Percentiles rank a stretch among this genome's conserved stretches.
phyloP scores from a whole-genome alignment of 2,888 invertebrate species.

The Xiphydria camelus region DNA sequence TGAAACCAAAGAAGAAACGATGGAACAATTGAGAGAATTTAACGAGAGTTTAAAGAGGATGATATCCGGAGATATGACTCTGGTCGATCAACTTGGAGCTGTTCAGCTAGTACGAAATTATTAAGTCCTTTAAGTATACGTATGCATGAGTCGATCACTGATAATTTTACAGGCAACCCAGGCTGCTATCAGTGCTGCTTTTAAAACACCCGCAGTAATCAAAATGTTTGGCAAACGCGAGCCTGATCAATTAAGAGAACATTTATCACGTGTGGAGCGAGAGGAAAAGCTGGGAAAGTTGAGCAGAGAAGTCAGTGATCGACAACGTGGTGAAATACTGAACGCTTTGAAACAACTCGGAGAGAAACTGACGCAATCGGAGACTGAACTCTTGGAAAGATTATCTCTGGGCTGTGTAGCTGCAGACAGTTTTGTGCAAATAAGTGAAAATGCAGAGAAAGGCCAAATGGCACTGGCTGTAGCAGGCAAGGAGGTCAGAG shows the following conservation, averaged over 20 bases:
- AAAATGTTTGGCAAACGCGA: constrained; percentile 73
- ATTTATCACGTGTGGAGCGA: constrained; percentile 64
- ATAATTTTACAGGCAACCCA: constrained; percentile 72
- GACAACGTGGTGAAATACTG: constrained; percentile 61
- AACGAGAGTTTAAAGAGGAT: constrained; percentile 67
- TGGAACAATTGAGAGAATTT: constrained; percentile 73
- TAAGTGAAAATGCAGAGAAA: constrained; percentile 50
- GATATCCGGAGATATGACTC: constrained; percentile 69
- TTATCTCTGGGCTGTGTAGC: constrained; percentile 53
- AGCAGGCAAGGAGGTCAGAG: constrained; percentile 43
- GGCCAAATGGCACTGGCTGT: constrained; percentile 40
- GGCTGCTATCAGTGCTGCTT: constrained; percentile 74
- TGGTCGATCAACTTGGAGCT: constrained; percentile 67
- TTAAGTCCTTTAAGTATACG: background rate
- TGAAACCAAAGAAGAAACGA: constrained; percentile 69
- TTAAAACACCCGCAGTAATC: constrained; percentile 76
- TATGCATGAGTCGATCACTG: no score
- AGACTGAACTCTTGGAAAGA: constrained; percentile 60
- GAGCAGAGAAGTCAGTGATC: constrained; percentile 57
- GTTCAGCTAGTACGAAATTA: constrained; percentile 65
- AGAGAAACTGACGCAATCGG: constrained; percentile 58
- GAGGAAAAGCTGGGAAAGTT: constrained; percentile 67
- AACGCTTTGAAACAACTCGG: constrained; percentile 61
- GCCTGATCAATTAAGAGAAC: constrained; percentile 66
- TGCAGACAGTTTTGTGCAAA: constrained; percentile 57